Conservation (phyloP, 1,140 invertebrate genomes). For the Achatina immaculata region DNA sequence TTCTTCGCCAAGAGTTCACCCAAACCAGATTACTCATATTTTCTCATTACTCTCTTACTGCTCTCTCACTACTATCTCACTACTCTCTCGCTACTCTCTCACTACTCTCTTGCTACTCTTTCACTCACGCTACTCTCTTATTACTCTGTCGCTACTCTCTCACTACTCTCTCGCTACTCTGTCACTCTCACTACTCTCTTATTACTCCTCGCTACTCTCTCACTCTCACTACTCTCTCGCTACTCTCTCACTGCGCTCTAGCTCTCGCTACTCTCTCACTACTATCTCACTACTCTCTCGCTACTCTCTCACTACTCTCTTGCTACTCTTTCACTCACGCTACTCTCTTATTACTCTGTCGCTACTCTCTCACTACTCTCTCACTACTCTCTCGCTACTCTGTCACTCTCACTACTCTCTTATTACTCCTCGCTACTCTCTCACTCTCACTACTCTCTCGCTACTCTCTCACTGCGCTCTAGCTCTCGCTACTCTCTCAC, state of each 20-base stretch:
- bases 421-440: too few relatives aligned
- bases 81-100: too few relatives aligned
- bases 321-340: neutral
- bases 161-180: too few relatives aligned
- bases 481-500: too few relatives aligned
- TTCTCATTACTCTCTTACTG: neutral
- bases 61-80: neutral
- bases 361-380: too few relatives aligned
- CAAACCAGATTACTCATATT: neutral
- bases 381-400: too few relatives aligned
- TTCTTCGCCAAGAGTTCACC: neutral
- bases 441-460: too few relatives aligned
- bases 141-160: neutral
- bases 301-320: too few relatives aligned
- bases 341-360: neutral
- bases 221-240: neutral
- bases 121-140: neutral
- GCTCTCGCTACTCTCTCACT: neutral
- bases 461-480: too few relatives aligned
- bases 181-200: neutral
- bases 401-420: neutral
- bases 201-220: neutral
- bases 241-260: neutral
- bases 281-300: too few relatives aligned
- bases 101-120: neutral